Percentiles rank a stretch among this genome's conserved stretches.
Evolutionary conservation across 2,113 vertebrate species (phyloP).

Genomic region (Anolis sagrei): DNA sequence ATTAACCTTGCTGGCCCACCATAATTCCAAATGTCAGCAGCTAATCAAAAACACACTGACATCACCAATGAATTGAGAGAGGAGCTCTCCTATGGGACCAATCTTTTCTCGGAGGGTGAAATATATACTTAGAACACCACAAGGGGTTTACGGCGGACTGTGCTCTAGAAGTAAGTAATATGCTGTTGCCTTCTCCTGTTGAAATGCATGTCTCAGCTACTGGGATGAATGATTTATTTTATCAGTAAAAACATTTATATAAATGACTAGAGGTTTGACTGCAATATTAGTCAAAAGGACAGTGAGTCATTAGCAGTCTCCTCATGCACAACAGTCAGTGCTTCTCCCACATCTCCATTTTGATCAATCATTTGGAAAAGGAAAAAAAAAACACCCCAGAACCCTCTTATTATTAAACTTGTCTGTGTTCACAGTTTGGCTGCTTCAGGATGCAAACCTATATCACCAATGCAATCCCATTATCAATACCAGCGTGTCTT

Average conservation of each 20-base stretch:
- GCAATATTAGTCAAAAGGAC: conserved; percentile 48
- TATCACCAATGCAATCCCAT: no score
- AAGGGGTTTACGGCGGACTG: conserved; percentile 36
- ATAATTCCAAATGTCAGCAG: conserved; percentile 78
- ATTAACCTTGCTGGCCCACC: conserved; percentile 78
- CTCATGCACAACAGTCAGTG: conserved; percentile 34
- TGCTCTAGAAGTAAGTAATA: conserved; percentile 60
- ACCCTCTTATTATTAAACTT: conserved; percentile 18
- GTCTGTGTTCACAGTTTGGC: no score
- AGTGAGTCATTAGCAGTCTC: conserved; percentile 53
- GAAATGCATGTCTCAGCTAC: conserved; percentile 67
- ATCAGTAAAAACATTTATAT: conserved; percentile 65
- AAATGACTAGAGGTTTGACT: conserved; percentile 60
- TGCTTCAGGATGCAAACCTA: no score
- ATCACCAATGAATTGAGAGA: conserved; percentile 74
- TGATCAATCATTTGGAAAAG: conserved; percentile 36
- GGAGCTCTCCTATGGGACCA: conserved; percentile 69
- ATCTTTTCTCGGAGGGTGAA: conserved; percentile 73
- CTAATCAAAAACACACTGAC: conserved; percentile 78
- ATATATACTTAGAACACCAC: conserved; percentile 53
- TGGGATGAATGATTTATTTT: conserved; percentile 64
- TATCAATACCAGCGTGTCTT: no score
- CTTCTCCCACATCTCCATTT: conserved; percentile 51
- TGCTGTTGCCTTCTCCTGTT: conserved; percentile 38
- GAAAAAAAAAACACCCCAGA: conserved; percentile 2